Base-by-base conservation (phyloP, 2,797 vertebrate genomes). In the Halcyon smyrnensis region DNA sequence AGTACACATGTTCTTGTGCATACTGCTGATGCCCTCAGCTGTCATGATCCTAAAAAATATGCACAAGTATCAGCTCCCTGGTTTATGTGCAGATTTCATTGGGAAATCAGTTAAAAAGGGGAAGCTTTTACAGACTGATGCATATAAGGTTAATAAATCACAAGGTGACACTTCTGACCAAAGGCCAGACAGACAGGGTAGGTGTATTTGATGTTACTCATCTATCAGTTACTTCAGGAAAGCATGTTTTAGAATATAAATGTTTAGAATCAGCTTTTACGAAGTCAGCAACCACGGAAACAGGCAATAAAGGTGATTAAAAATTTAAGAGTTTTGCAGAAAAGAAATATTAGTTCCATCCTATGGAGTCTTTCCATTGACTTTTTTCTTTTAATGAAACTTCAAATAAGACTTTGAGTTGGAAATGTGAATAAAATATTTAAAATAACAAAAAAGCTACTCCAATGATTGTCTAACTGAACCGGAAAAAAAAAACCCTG, bases 41-140 rank as follows among this genome's bases (percentile, higher is more conserved):
- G 94, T 87, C 97, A 46, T 77, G 96, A 98, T 54, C 96, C 45
- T 98, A 84, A 98, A 97, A 20, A 20, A 97, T 87, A 95, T 98
- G 84, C 95, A 94, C 62, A 99, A 98, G 92, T 78, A 98, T 60
- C 95, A 94, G 25, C 97, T 98, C 5, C 98, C 98, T 2, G 97
- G 99, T 93, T 98, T 98, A 23, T 93, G 80, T 41, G 56, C 95
- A 89, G 97, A 98, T 79, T 99, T 99, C 56, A 95, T 99, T 85
- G 95, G 97, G 97, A 93, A 93, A 73, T 99, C 98, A 53, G 14
- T 98, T 97, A 96, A 98, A 78, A 96, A 95, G 76, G 95, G 96
- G 24, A 91, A 37, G 87, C 19, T 98, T 32, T 95, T 99, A 48
- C 97, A 98, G 14, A 32, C 95, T 39, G 96, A 97, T 12, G 91